A percentile compares a stretch with the other conserved stretches of the same genome.
phyloP scores from a whole-genome alignment of 2,888 invertebrate species.

The Pyrrhosoma nymphula region DNA sequence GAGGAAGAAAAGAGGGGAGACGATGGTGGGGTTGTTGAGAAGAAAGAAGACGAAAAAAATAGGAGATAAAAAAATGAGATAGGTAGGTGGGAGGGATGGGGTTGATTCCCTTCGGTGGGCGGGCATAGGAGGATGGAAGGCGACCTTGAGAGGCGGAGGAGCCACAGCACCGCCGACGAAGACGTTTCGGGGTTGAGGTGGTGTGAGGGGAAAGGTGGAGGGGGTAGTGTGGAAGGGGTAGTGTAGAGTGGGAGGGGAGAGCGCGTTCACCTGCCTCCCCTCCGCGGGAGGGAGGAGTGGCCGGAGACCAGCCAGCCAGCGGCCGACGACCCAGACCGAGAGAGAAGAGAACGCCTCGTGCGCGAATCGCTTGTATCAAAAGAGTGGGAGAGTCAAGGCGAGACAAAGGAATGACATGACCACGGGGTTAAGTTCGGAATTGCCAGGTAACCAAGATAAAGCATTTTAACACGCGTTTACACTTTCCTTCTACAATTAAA shows the following conservation, averaged over 20 bases:
- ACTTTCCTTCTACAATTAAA: too few relatives aligned
- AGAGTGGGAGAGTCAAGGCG: neutral
- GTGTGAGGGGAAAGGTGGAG: constrained; percentile 68
- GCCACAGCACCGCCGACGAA: constrained; percentile 69
- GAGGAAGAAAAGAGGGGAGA: constrained; percentile 59
- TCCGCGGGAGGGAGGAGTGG: neutral
- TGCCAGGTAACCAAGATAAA: too few relatives aligned
- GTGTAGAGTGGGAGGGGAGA: neutral
- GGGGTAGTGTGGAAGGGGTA: constrained; percentile 71
- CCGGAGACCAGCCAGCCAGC: constrained; percentile 50
- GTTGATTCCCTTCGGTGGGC: constrained; percentile 74
- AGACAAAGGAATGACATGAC: neutral
- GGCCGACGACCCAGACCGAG: constrained; percentile 69
- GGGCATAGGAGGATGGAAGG: constrained; percentile 52
- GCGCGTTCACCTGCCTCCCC: constrained; percentile 49
- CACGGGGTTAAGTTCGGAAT: neutral
- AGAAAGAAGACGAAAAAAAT: constrained; percentile 54
- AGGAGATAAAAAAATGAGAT: constrained; percentile 72
- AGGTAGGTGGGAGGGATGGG: constrained; percentile 75
- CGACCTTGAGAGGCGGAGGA: constrained; percentile 11
- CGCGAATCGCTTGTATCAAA: constrained; percentile 27
- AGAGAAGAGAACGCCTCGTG: constrained; percentile 25
- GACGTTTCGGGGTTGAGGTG: constrained; percentile 68
- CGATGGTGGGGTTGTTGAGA: constrained; percentile 29
- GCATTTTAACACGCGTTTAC: too few relatives aligned